A percentile compares a stretch with the other conserved stretches of the same genome.
Conservation (phyloP, 2,797 vertebrate genomes). For the Phoeniculus purpureus region DNA sequence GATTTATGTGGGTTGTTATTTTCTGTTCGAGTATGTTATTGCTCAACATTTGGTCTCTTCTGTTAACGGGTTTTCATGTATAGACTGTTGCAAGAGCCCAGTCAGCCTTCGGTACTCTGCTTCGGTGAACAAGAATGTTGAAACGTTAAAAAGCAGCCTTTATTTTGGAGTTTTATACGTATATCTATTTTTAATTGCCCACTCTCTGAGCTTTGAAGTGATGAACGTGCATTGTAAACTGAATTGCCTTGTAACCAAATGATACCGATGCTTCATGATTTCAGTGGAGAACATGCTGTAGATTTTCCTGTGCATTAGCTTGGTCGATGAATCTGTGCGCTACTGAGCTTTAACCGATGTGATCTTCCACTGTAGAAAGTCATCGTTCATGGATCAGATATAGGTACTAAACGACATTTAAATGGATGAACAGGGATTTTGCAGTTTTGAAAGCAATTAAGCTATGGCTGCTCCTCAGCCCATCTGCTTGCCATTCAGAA, state of each 20-base stretch:
- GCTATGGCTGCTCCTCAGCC: conserved; percentile 45
- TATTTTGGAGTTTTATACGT: conserved; percentile 35
- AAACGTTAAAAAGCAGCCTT: neutral
- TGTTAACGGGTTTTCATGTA: neutral
- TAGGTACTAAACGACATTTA: conserved; percentile 45
- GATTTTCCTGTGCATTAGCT: conserved; percentile 48
- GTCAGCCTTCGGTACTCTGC: conserved; percentile 1
- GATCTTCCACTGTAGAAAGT: conserved; percentile 40
- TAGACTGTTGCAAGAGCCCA: neutral
- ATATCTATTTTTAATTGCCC: conserved; percentile 44
- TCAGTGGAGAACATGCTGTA: conserved; percentile 45
- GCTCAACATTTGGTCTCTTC: neutral
- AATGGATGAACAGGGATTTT: conserved; percentile 65
- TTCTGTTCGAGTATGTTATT: neutral
- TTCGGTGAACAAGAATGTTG: conserved; percentile 7
- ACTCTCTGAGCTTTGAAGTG: neutral
- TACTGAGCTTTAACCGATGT: conserved; percentile 47
- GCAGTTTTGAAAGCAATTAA: conserved; percentile 60
- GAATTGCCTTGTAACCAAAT: conserved; percentile 45
- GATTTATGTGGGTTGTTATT: neutral
- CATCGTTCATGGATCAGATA: conserved; percentile 51
- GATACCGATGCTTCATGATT: conserved; percentile 24
- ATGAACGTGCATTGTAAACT: conserved; percentile 13
- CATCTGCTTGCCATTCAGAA: conserved; percentile 60
- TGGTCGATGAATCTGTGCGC: conserved; percentile 26